These are phyloP conservation scores for Mesaphorura yosii DNA, from an alignment of 1,140 invertebrate genomes.

Conservation along the genomic window DNA sequence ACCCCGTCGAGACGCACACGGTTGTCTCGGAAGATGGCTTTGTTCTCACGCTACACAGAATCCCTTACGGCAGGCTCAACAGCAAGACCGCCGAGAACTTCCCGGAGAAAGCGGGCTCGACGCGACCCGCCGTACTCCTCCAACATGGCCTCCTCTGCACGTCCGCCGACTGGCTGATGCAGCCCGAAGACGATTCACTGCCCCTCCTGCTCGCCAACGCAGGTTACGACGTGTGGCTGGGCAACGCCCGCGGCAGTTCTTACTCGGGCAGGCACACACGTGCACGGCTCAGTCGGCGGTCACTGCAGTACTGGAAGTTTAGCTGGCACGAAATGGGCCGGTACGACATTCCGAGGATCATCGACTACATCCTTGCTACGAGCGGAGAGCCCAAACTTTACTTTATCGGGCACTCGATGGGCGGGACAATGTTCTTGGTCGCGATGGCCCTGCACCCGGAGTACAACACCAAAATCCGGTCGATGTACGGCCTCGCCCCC, in stretches of 20 bases:
- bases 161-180: slow-evolving; percentile 24
- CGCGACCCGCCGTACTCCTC: slow-evolving; percentile 20
- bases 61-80: slow-evolving; percentile 21
- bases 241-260: slow-evolving; percentile 31
- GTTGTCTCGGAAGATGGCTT: slow-evolving; percentile 28
- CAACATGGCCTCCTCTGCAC: slow-evolving; percentile 27
- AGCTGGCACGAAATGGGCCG: slow-evolving; percentile 30
- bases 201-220: slow-evolving; percentile 41
- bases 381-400: slow-evolving; percentile 27
- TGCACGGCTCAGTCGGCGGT: background rate
- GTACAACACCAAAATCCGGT: slow-evolving; percentile 32
- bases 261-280: slow-evolving; percentile 37
- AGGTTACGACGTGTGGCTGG: slow-evolving; percentile 65
- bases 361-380: slow-evolving; percentile 10
- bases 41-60: slow-evolving; percentile 27
- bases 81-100: too few species aligned
- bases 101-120: too few species aligned
- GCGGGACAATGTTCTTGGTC: slow-evolving; percentile 36
- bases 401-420: slow-evolving; percentile 45
- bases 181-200: slow-evolving; percentile 18
- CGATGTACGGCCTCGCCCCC: slow-evolving; percentile 44
- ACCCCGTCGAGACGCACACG: slow-evolving; percentile 19
- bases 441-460: slow-evolving; percentile 34
- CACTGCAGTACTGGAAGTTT: slow-evolving; percentile 33
- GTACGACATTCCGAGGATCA: slow-evolving; percentile 36